These are phyloP conservation scores for Sesia bembeciformis DNA, from an alignment of 2,888 invertebrate genomes.

Conservation along the genomic window DNA sequence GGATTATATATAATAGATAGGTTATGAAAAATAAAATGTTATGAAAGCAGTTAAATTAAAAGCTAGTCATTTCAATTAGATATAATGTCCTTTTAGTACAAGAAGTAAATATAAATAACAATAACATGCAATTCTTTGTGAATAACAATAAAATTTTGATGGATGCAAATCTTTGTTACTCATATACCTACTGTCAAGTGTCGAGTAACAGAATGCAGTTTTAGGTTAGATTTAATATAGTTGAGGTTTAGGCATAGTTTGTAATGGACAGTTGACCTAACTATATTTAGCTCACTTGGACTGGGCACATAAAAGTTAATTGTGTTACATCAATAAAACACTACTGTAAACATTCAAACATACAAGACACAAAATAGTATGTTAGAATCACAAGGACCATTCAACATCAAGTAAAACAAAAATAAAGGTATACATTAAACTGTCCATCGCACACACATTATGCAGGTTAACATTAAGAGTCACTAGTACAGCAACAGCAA, in stretches of 20 bases:
- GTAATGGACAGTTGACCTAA: conserved; percentile 9
- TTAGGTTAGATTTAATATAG: conserved; percentile 8
- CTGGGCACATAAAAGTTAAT: conserved; percentile 2
- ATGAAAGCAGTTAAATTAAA: no score
- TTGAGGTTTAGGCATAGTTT: conserved; percentile 5
- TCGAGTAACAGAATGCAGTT: not conserved
- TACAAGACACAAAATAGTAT: conserved; percentile 12
- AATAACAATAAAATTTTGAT: no score
- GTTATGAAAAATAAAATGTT: no score
- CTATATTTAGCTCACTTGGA: conserved; percentile 10
- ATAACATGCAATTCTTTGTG: no score
- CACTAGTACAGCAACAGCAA: conserved; percentile 62
- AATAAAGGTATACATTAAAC: conserved; percentile 23
- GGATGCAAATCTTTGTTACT: no score
- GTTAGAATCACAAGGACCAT: conserved; percentile 75
- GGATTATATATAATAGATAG: no score
- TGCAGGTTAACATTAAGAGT: conserved; percentile 59
- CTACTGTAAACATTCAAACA: not conserved
- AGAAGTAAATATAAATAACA: no score
- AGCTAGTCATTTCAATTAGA: no score
- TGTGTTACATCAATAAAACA: not conserved
- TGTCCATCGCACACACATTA: conserved; percentile 70
- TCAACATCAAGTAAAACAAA: conserved; percentile 56
- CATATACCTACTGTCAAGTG: no score
- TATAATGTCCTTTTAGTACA: no score